Conservation (phyloP, 2,113 vertebrate species). For the Podarcis cretensis region DNA sequence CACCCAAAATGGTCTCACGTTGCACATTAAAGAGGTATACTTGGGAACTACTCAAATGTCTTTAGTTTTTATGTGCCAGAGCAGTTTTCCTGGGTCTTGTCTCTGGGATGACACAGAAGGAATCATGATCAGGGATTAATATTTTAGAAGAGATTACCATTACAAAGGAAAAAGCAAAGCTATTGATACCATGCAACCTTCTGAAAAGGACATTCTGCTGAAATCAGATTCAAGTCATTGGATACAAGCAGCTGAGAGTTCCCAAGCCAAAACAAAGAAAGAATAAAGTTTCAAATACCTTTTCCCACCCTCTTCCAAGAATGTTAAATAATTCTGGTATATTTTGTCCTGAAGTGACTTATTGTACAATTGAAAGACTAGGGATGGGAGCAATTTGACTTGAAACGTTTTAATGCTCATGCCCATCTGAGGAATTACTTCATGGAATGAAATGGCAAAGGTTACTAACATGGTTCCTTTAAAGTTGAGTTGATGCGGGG, state of each 20-base stretch:
- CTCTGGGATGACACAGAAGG: not conserved
- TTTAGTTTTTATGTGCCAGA: not conserved
- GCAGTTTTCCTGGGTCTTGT: not conserved
- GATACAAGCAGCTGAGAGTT: not conserved
- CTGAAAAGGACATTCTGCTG: not conserved
- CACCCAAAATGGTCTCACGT: not conserved
- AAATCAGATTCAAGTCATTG: not conserved
- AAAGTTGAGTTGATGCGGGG: conserved; percentile 44
- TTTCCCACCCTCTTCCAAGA: not conserved
- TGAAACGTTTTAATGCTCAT: conserved; percentile 31
- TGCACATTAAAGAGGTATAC: not conserved
- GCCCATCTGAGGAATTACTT: conserved; percentile 25
- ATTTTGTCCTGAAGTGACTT: conserved; percentile 21
- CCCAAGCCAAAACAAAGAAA: not conserved
- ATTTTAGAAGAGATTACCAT: not conserved
- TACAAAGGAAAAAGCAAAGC: not conserved
- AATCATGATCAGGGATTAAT: not conserved
- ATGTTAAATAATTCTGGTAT: not conserved
- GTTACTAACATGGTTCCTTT: conserved; percentile 30
- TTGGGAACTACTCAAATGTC: conserved; percentile 17
- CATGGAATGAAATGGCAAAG: conserved; percentile 24
- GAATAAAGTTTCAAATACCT: not conserved
- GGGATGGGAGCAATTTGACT: not conserved
- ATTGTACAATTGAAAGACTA: not conserved
- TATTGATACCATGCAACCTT: not conserved